Evolutionary conservation across 2,888 invertebrate species (phyloP).

Genomic region (Hydrotaea cyrtoneurina): DNA sequence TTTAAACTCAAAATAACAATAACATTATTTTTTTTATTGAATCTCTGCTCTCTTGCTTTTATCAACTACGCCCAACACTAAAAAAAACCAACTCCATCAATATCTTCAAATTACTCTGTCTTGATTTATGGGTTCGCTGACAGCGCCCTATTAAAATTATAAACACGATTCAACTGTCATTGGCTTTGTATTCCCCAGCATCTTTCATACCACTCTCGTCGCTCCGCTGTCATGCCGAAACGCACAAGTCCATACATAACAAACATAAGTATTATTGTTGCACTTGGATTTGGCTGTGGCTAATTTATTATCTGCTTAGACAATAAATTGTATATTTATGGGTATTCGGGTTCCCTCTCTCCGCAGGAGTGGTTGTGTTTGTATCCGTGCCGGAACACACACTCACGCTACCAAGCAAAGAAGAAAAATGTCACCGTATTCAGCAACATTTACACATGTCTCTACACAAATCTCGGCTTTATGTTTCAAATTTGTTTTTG

Average conservation of each 20-base stretch:
- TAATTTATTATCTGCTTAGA: slow-evolving; percentile 76
- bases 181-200: too few relatives aligned
- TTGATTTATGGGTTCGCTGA: too few relatives aligned
- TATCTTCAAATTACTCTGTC: too few relatives aligned
- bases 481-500: neutral
- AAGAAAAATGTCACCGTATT: neutral
- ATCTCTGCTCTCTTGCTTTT: too few relatives aligned
- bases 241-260: neutral
- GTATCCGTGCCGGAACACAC: neutral
- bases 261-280: slow-evolving; percentile 47
- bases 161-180: too few relatives aligned
- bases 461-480: slow-evolving; percentile 40
- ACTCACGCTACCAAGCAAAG: neutral
- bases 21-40: too few relatives aligned
- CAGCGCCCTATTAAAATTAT: too few relatives aligned
- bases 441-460: slow-evolving; percentile 35
- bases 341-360: slow-evolving; percentile 32
- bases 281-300: slow-evolving; percentile 59
- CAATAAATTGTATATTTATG: slow-evolving; percentile 76
- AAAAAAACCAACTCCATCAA: too few relatives aligned
- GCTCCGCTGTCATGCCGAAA: neutral
- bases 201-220: neutral
- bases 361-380: neutral
- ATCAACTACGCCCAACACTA: too few relatives aligned
- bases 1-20: too few relatives aligned